Evolutionary conservation across 2,888 invertebrate genomes (phyloP).

Genomic region (Ophioninae sp.): DNA sequence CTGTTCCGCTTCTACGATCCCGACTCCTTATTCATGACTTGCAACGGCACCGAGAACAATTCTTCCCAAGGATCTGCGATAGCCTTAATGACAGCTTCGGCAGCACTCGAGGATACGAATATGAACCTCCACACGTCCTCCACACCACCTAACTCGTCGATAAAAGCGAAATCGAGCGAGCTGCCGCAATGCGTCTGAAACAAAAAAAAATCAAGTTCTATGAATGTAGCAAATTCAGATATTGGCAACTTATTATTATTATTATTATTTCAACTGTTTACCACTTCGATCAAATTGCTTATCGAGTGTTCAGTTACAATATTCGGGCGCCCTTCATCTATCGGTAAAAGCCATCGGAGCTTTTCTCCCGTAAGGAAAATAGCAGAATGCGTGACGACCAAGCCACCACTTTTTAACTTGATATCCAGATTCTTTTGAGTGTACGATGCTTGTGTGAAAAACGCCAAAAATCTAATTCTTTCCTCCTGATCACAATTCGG

Average conservation of each 20-base stretch:
- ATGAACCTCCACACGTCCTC: constrained; percentile 82
- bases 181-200: constrained; percentile 74
- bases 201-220: background rate
- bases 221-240: background rate
- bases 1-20: constrained; percentile 29
- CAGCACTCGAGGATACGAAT: constrained; percentile 81
- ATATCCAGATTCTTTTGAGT: constrained; percentile 73
- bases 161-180: constrained; percentile 81
- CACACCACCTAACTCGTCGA: constrained; percentile 82
- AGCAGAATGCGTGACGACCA: constrained; percentile 77
- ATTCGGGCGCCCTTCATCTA: constrained; percentile 72
- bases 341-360: constrained; percentile 81
- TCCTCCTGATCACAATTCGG: constrained; percentile 77
- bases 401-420: constrained; percentile 69
- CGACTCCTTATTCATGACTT: constrained; percentile 71
- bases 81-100: constrained; percentile 81
- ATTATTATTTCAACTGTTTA: constrained; percentile 70
- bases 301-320: constrained; percentile 81
- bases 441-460: constrained; percentile 80
- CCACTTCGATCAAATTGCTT: constrained; percentile 83
- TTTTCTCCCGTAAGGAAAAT: constrained; percentile 81
- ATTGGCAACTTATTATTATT: background rate
- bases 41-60: constrained; percentile 83
- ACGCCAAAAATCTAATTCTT: constrained; percentile 77
- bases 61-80: constrained; percentile 83